phyloP scores from a whole-genome alignment of 2,797 vertebrate species.

The Rhyacichthys aspro region DNA sequence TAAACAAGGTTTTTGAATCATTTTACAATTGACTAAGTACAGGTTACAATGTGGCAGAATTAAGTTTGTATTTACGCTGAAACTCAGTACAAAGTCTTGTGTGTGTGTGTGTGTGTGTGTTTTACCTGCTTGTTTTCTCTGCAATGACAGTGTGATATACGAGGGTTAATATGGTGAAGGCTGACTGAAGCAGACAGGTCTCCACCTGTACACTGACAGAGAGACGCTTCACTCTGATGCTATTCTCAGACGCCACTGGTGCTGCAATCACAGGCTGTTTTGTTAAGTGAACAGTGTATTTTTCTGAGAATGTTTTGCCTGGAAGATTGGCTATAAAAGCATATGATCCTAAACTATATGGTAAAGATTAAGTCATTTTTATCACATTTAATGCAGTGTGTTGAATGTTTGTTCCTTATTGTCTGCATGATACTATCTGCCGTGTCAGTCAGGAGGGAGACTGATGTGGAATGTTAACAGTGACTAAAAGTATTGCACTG shows the following conservation, averaged over 20 bases:
- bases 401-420: too few relatives aligned
- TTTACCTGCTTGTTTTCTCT: conserved; percentile 57
- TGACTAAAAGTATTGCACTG: conserved; percentile 67
- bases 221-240: conserved; percentile 59
- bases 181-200: conserved; percentile 61
- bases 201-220: conserved; percentile 55
- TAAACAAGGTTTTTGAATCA: too few relatives aligned
- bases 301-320: conserved; percentile 35
- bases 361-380: neutral
- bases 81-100: conserved; percentile 25
- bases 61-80: too few relatives aligned
- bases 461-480: conserved; percentile 74
- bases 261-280: conserved; percentile 33
- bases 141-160: conserved; percentile 68
- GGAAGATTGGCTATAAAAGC: conserved; percentile 54
- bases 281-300: conserved; percentile 19
- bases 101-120: conserved; percentile 33
- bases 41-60: neutral
- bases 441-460: conserved; percentile 56
- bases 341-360: neutral
- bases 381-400: conserved; percentile 5
- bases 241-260: conserved; percentile 66
- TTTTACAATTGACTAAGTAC: neutral
- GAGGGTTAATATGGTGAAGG: conserved; percentile 61
- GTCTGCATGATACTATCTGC: conserved; percentile 62